These are phyloP conservation scores for Cataglyphis rosenhaueri DNA, from an alignment of 2,888 invertebrate species.

Conservation along the genomic window DNA sequence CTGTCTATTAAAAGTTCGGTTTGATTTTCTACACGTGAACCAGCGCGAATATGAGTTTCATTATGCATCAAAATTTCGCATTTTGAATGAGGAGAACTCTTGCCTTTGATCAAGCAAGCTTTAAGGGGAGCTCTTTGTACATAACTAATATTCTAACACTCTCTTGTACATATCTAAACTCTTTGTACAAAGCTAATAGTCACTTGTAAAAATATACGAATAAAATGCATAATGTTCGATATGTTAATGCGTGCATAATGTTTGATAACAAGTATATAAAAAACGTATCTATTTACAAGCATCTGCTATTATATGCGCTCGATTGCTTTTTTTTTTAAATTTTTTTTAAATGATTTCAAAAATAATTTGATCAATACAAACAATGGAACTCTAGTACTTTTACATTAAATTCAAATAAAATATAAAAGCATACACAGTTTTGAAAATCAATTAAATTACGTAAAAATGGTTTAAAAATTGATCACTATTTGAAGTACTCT, in stretches of 20 bases:
- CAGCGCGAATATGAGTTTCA: slow-evolving; percentile 6
- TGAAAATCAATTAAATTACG: background rate
- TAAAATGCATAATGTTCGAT: background rate
- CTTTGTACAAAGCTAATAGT: background rate
- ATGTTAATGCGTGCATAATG: too few species aligned
- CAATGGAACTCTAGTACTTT: background rate
- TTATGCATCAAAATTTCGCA: slow-evolving; percentile 11
- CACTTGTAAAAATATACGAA: background rate
- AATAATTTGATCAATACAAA: slow-evolving; percentile 2
- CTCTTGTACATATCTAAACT: background rate
- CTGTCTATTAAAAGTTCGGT: slow-evolving; percentile 23
- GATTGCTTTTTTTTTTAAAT: background rate
- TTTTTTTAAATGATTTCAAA: background rate
- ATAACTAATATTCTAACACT: background rate
- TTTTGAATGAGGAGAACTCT: slow-evolving; percentile 25
- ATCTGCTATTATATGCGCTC: too few species aligned
- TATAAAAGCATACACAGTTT: background rate
- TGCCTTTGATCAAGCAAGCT: slow-evolving; percentile 30
- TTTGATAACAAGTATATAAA: background rate
- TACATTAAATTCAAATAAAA: background rate
- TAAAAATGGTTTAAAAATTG: background rate
- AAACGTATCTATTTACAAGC: background rate
- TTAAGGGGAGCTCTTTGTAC: background rate
- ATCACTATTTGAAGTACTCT: background rate
- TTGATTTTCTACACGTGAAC: slow-evolving; percentile 26